Base-by-base conservation (phyloP, 2,888 invertebrate genomes). In the Gortyna flavago region DNA sequence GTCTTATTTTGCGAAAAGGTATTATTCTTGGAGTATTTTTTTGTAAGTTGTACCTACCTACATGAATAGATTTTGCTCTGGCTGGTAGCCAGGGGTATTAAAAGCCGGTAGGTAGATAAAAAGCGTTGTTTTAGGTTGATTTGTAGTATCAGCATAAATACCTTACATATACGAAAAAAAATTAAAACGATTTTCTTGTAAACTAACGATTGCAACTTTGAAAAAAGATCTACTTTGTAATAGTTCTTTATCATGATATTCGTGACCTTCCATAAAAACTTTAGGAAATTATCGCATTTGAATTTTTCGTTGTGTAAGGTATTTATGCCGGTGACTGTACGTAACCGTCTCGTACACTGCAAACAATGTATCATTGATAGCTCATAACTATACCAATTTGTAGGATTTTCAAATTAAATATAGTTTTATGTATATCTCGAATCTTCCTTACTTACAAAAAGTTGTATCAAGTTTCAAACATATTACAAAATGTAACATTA, bases 311-410 rank as follows among this genome's bases (percentile, higher is more conserved):
- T 25, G 11, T 62, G 35, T 62, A 62, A 25, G 6, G 11, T 62
- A 35, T 62, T 62, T 32, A 35, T 35, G 21, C 21, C 0, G 1
- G 32, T 35, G 9, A 62, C 32, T 62, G 61, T 29, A 67, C 44
- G 7, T 18, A n/a, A 66, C 18, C n/a, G 8, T 65, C n/a, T n/a
- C 5, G 9, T 16, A n/a, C 4, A 38, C 16, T n/a, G 2, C n/a
- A 38, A 18, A 9, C 4, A 38, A 65, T 38, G n/a, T 38, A n/a
- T 65, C 2, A 16, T 38, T 65, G 44, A 77, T 51, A 72, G 29
- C 11, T 35, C 0, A 29, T 41, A 41, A 18, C 62, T 76, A 65
- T 77, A 81, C 59, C 38, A 77, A 61, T 72, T 81, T 82, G 29
- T 21, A 18, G 1, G 32, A 38, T n/a, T 59, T 44, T 67, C 9